Conservation (phyloP, 2,113 vertebrate genomes). For the Larimichthys crocea region DNA sequence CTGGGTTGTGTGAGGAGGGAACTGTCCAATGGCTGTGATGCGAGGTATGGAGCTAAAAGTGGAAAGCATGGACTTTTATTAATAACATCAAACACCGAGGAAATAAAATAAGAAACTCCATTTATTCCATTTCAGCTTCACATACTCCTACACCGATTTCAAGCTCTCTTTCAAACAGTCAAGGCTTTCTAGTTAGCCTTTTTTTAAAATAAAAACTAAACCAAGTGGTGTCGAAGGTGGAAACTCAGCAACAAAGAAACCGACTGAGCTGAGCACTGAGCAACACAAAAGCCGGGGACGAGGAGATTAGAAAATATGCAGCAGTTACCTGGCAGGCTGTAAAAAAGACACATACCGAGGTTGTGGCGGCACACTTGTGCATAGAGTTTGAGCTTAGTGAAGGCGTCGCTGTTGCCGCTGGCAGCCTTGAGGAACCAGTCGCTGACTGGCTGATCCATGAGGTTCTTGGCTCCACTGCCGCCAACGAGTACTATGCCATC, state of each 20-base stretch:
- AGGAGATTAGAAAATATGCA: not conserved
- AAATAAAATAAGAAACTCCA: not conserved
- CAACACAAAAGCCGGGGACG: not conserved
- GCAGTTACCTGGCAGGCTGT: not conserved
- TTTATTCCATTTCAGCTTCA: slow-evolving; percentile 37
- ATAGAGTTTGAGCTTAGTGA: slow-evolving; percentile 96
- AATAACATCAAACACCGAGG: slow-evolving; percentile 10
- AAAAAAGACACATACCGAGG: slow-evolving; percentile 84
- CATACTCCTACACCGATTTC: slow-evolving; percentile 36
- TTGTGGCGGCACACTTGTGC: slow-evolving; percentile 98
- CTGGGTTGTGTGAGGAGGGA: slow-evolving; percentile 93
- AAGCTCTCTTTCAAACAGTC: slow-evolving; percentile 38
- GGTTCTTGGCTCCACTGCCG: slow-evolving; percentile 89
- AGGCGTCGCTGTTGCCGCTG: slow-evolving; percentile 91
- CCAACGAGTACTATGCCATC: slow-evolving; percentile 96
- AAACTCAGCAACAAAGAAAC: slow-evolving; percentile 23
- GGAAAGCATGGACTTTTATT: slow-evolving; percentile 34
- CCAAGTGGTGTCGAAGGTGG: slow-evolving; percentile 25
- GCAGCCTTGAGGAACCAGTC: slow-evolving; percentile 96
- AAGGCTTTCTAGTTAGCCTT: slow-evolving; percentile 37
- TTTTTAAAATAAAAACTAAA: not conserved
- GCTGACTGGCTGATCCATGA: slow-evolving; percentile 92
- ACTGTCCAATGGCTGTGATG: slow-evolving; percentile 93
- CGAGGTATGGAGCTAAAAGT: slow-evolving; percentile 94
- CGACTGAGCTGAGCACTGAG: not conserved